Evolutionary conservation across 2,113 vertebrate genomes (phyloP).

Genomic region (Oostethus manadensis): DNA sequence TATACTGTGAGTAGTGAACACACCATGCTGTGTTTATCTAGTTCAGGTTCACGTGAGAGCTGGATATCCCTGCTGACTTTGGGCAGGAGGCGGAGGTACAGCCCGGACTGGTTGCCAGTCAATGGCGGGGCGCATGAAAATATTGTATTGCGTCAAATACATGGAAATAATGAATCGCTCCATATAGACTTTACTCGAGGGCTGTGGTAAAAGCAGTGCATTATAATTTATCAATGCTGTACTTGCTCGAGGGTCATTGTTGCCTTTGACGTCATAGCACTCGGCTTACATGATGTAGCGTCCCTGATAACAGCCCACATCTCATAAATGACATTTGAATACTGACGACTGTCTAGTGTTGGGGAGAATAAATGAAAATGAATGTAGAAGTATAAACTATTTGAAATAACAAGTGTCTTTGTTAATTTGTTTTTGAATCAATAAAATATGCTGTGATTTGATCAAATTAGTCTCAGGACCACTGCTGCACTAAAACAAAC

Average conservation of each 20-base stretch:
- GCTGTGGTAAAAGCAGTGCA: conserved; percentile 38
- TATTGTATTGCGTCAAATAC: conserved; percentile 47
- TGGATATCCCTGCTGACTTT: too few relatives aligned
- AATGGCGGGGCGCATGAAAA: conserved; percentile 24
- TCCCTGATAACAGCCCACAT: conserved; percentile 24
- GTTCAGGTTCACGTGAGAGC: too few relatives aligned
- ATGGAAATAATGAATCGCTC: conserved; percentile 9
- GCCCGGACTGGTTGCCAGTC: too few relatives aligned
- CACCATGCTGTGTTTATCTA: not conserved
- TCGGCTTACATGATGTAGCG: conserved; percentile 34
- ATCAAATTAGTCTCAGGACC: too few relatives aligned
- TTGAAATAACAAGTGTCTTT: too few relatives aligned
- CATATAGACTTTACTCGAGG: conserved; percentile 32
- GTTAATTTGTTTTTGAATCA: too few relatives aligned
- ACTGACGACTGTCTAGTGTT: not conserved
- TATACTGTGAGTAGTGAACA: too few relatives aligned
- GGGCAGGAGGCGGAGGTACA: too few relatives aligned
- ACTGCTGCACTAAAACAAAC: too few relatives aligned
- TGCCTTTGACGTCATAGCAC: conserved; percentile 29
- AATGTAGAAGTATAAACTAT: too few relatives aligned
- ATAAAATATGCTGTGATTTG: too few relatives aligned
- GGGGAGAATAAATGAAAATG: too few relatives aligned
- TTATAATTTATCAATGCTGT: conserved; percentile 49
- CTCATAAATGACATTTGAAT: conserved; percentile 22
- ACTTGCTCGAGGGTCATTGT: conserved; percentile 39